A percentile compares a stretch with the other conserved stretches of the same genome.
phyloP scores from a whole-genome alignment of 2,113 vertebrate genomes.

The Lagopus leucura region DNA sequence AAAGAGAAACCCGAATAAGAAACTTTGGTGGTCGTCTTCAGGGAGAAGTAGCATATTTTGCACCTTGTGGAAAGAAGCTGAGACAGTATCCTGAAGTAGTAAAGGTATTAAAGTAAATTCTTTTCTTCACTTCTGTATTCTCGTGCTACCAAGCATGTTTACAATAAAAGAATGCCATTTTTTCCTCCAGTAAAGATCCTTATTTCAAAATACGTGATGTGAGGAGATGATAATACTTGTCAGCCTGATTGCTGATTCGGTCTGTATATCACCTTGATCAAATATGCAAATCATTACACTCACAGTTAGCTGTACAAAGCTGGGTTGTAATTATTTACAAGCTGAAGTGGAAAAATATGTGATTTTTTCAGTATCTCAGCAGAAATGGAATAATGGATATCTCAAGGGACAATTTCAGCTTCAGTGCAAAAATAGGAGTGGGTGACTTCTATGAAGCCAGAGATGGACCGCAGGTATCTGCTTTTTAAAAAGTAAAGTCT shows the following conservation, averaged over 20 bases:
- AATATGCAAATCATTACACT: constrained; percentile 70
- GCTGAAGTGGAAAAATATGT: constrained; percentile 88
- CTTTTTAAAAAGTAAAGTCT: constrained; percentile 83
- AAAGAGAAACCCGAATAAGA: constrained; percentile 92
- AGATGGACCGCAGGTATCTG: constrained; percentile 93
- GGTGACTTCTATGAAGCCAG: constrained; percentile 98
- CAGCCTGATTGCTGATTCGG: constrained; percentile 57
- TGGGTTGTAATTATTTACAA: constrained; percentile 82
- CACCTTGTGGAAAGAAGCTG: constrained; percentile 96
- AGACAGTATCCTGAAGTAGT: constrained; percentile 94
- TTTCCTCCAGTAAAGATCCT: constrained; percentile 61
- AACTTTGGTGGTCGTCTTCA: constrained; percentile 88
- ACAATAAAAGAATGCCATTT: not conserved
- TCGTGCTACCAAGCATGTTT: constrained; percentile 48
- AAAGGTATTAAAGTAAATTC: constrained; percentile 82
- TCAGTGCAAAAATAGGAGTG: constrained; percentile 97
- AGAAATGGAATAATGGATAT: constrained; percentile 95
- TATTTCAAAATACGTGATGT: constrained; percentile 55
- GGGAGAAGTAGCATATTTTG: constrained; percentile 93
- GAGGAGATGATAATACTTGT: constrained; percentile 43
- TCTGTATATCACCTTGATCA: constrained; percentile 61
- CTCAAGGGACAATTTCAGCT: constrained; percentile 97
- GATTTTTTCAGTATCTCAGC: constrained; percentile 94
- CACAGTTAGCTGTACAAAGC: constrained; percentile 76
- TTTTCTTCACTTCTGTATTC: not conserved